Conservation (phyloP, 2,113 vertebrate species). For the Hippocampus abdominalis region DNA sequence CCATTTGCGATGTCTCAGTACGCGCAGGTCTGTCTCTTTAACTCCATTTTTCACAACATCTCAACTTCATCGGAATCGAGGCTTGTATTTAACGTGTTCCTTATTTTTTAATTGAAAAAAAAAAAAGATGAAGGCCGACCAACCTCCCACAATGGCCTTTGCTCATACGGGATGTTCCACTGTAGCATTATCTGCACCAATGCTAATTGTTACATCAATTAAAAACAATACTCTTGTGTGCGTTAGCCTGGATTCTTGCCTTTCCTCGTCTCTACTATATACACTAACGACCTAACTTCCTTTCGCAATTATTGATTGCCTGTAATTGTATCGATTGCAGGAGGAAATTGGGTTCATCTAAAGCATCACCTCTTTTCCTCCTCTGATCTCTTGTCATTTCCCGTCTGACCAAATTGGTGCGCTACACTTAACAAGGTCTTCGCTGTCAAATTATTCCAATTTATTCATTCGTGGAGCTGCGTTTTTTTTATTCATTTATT, state of each 20-base stretch:
- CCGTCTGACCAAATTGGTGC: not conserved
- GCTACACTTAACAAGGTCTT: constrained; percentile 10
- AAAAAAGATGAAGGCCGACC: not conserved
- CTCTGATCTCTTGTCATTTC: constrained; percentile 25
- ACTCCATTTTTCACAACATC: too few relatives aligned
- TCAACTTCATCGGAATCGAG: too few relatives aligned
- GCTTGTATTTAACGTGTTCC: too few relatives aligned
- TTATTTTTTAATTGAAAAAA: not conserved
- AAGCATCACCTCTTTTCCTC: constrained; percentile 23
- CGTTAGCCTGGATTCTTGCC: constrained; percentile 19
- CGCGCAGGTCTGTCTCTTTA: too few relatives aligned
- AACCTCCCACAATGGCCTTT: not conserved
- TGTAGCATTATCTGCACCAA: not conserved
- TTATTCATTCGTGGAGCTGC: constrained; percentile 27
- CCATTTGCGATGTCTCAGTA: too few relatives aligned
- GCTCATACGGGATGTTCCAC: not conserved
- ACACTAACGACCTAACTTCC: constrained; percentile 47
- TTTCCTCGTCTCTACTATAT: constrained; percentile 1
- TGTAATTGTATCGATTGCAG: constrained; percentile 33
- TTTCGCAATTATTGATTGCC: constrained; percentile 37
- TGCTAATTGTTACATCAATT: constrained; percentile 16
- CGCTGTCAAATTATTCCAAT: constrained; percentile 18
- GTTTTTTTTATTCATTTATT: not conserved
- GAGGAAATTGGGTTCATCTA: constrained; percentile 42
- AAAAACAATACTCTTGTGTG: constrained; percentile 7